Conservation (phyloP, 2,888 invertebrate species). For the Pyrgus malvae region DNA sequence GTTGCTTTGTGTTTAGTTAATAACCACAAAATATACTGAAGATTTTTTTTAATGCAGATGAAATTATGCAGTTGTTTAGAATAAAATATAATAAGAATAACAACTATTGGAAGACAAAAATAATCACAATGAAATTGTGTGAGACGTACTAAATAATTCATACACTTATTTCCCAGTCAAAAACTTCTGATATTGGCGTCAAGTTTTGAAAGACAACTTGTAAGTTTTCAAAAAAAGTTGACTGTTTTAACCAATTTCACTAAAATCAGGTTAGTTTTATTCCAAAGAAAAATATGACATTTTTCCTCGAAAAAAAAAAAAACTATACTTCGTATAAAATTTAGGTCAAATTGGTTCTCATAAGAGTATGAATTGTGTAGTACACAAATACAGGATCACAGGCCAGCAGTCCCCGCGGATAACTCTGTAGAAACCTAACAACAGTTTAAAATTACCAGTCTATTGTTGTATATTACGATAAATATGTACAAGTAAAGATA, state of each 20-base stretch:
- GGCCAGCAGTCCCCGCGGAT: conserved; percentile 52
- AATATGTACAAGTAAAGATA: conserved; percentile 79
- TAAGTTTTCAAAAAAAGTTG: not conserved
- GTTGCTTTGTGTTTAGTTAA: too few species aligned
- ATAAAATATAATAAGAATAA: conserved; percentile 26
- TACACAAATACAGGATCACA: not conserved
- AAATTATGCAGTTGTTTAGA: not conserved
- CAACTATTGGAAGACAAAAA: conserved; percentile 38
- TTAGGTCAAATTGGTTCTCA: too few species aligned
- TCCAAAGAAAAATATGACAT: too few species aligned
- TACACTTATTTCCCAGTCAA: not conserved
- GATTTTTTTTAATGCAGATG: conserved; percentile 10
- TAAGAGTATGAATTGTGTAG: not conserved
- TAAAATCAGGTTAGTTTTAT: too few species aligned
- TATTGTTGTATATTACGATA: conserved; percentile 79
- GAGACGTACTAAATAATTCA: not conserved
- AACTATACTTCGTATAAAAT: too few species aligned
- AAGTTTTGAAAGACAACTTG: not conserved
- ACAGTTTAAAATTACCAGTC: conserved; percentile 79
- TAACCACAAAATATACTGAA: too few species aligned
- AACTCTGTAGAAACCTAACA: conserved; percentile 80
- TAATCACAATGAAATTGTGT: conserved; percentile 19
- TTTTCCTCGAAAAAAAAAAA: too few species aligned
- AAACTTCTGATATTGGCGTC: not conserved
- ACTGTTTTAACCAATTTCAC: not conserved